Evolutionary conservation across 2,797 vertebrate genomes (phyloP), one percentile per base, ranked within the genome.

Genomic region (Poeciliopsis paucimaculata): DNA sequence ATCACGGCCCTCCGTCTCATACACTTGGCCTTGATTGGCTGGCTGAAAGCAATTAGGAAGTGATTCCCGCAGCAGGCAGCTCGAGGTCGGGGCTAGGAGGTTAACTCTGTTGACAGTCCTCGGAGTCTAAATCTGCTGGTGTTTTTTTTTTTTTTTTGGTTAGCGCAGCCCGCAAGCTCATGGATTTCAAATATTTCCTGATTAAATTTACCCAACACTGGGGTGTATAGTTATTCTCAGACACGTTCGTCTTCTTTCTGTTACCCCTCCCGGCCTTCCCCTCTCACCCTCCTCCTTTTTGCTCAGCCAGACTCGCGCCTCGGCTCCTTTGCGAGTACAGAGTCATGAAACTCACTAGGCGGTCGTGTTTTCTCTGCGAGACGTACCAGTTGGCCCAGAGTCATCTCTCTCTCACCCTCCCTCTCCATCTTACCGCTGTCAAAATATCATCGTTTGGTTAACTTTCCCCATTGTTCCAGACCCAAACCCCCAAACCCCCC

Each of bases 401-500:
- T 90, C 87, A 83, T 92, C 89, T 83, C 82, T 85, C 83, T 82
- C 81, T 84, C 85, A 3, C 64, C 4, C 36, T 39, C 20, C 91
- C 89, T 84, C 82, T 86, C 83, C 26, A 12, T 68, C 36, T 86
- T 73, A 13, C 87, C 79, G 88, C 92, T 93, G 90, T 94, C 93
- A 94, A 92, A 93, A 93, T 93, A 93, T 89, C 84, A 92, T 89
- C 49, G 23, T 93, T 91, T 84, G 76, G 86, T 89, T 90, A 90
- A 93, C 88, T 94, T 87, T 87, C 73, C 72, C 82, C 80, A 90
- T 91, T 93, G 89, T 92, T 89, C 79, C 77, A 71, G 47, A 31
- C 31, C 55, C 28, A 62, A 28, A 55, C 66, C 57, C 46, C 77
- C 74, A 18, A 49, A 47, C 64, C 4, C 55, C 7, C 28, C 46